Conservation (phyloP, 2,113 vertebrate species). For the Micronisus gabar region DNA sequence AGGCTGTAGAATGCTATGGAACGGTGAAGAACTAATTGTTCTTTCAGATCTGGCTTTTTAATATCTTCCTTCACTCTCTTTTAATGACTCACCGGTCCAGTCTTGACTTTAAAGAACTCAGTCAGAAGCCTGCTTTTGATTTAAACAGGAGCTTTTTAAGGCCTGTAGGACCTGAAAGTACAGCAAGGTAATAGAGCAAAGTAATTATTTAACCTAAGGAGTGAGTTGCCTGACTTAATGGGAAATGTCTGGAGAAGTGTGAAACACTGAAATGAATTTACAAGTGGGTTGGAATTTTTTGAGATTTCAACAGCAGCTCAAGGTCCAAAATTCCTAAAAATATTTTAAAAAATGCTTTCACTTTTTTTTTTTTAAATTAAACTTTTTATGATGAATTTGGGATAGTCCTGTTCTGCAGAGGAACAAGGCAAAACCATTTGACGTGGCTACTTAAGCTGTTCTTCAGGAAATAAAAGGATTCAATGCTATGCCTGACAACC, state of each 20-base stretch:
- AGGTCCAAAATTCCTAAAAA: neutral
- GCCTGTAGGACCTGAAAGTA: neutral
- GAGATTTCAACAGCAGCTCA: neutral
- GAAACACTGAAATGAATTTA: neutral
- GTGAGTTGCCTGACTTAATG: neutral
- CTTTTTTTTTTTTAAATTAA: neutral
- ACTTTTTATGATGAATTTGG: neutral
- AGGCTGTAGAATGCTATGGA: neutral
- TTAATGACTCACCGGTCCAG: neutral
- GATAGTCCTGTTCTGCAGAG: neutral
- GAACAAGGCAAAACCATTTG: neutral
- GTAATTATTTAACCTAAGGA: neutral
- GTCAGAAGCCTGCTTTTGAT: neutral
- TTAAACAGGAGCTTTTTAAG: neutral
- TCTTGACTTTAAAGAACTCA: neutral
- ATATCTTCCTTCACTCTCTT: neutral
- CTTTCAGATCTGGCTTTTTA: neutral
- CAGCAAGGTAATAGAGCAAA: neutral
- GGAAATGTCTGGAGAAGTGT: neutral
- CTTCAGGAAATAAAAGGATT: neutral
- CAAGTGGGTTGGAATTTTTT: neutral
- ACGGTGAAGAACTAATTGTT: neutral
- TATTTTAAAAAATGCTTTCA: neutral
- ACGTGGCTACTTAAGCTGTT: neutral
- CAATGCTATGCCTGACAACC: neutral